These are phyloP conservation scores for Condylura cristata DNA, from an alignment of 2,113 vertebrate species.

Conservation along the genomic window DNA sequence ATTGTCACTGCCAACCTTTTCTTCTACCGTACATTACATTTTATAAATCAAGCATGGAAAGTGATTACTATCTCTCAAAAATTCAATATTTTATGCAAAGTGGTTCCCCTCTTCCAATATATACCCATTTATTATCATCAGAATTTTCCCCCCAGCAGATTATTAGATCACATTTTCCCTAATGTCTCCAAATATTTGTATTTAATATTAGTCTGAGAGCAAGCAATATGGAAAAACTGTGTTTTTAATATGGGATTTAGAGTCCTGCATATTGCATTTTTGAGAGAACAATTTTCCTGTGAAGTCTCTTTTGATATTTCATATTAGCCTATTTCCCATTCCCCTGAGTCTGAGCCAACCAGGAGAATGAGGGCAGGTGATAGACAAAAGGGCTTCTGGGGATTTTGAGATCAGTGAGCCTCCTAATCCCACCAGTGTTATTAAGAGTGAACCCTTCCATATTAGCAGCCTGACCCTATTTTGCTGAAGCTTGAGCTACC, in stretches of 20 bases:
- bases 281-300: background rate
- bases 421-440: background rate
- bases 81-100: conserved; percentile 5
- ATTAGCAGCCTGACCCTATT: background rate
- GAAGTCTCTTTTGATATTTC: conserved; percentile 40
- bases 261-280: background rate
- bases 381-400: background rate
- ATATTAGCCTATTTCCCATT: background rate
- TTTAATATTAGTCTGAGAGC: background rate
- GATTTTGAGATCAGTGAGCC: background rate
- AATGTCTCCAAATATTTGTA: background rate
- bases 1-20: background rate
- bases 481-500: background rate
- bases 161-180: background rate
- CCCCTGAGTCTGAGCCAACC: background rate
- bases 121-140: conserved; percentile 8
- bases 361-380: background rate
- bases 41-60: background rate
- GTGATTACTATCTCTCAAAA: background rate
- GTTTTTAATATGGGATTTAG: conserved; percentile 5
- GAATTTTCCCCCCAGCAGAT: background rate
- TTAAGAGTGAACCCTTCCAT: background rate
- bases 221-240: background rate
- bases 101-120: background rate
- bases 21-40: background rate